Conservation (phyloP, 2,797 vertebrate species). For the Enteromius anoplus region DNA sequence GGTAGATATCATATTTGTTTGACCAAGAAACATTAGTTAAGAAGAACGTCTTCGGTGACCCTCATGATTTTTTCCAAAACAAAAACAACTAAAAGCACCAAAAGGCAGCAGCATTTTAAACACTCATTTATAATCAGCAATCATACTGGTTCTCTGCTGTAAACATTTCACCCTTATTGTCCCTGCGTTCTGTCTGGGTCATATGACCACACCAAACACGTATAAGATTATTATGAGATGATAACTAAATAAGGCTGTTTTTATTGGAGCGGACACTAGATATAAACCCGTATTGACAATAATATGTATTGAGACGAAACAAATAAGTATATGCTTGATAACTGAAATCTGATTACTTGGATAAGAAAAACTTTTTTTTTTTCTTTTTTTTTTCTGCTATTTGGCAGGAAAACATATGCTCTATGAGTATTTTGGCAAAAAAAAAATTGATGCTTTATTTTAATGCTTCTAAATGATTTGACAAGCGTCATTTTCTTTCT, state of each 20-base stretch:
- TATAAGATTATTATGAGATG: not conserved
- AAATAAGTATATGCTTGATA: not conserved
- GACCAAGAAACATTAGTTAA: not conserved
- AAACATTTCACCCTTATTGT: not conserved
- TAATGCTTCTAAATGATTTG: not conserved
- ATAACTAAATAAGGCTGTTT: not conserved
- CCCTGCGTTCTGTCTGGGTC: not conserved
- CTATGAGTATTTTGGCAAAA: not conserved
- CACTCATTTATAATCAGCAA: not conserved
- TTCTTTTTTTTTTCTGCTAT: not conserved
- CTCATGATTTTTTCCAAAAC: not conserved
- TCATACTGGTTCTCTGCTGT: too few relatives aligned
- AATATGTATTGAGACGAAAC: not conserved
- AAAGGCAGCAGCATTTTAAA: not conserved
- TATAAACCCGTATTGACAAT: not conserved
- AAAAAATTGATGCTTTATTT: not conserved
- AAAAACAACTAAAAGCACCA: not conserved
- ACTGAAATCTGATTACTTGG: not conserved
- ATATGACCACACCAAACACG: constrained; percentile 2
- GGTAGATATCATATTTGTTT: not conserved
- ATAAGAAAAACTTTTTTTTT: not conserved
- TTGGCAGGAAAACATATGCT: not conserved
- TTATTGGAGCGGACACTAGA: not conserved
- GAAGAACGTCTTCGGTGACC: not conserved
- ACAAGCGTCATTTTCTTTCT: not conserved